Base-by-base conservation (phyloP, 2,888 invertebrate species). In the Deilephila elpenor region DNA sequence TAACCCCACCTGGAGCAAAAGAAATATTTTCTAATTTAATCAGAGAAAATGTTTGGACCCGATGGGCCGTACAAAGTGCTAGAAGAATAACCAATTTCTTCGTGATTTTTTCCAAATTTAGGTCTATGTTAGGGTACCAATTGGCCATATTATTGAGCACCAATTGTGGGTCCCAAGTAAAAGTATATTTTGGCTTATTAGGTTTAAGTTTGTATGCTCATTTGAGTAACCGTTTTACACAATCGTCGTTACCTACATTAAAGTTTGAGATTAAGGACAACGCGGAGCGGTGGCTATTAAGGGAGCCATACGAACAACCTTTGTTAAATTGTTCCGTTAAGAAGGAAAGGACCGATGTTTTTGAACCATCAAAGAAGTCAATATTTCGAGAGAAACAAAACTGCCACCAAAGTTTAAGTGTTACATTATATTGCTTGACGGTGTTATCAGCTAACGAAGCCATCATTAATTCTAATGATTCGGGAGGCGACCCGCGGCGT, bases 101-200 rank as follows among this genome's bases (percentile, higher is more conserved):
- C 3, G 77, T 11, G 1, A 76, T 79, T 59, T 61, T 78, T 8
- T 74, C 70, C 0, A 79, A 74, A 0, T 79, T 56, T 5, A 79
- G 80, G 1, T 78, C 78, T 1, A 78, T 11, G 77, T 77, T 80
- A 25, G 76, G 8, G 59, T 64, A 77, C 73, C 44, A 44, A 53
- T 79, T 79, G 77, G 53, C 53, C 74, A 8, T 4, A 19, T 53
- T 5, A 53, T 53, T 53, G 19, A 53, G 53, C 53, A 53, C 53
- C 53, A 53, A 11, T 53, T 53, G 53, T 53, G 5, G 53, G 19
- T 53, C 19, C 53, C 53, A 53, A 53, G 53, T 53, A 5, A 53
- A 53, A 19, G 53, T 17, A 53, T 53, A 53, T 19, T 53, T 53
- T 53, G 53, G 53, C 19, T 53, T 53, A 53, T 53, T 53, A 53